phyloP scores from a whole-genome alignment of 2,113 vertebrate species.

The Oryzias woworae region DNA sequence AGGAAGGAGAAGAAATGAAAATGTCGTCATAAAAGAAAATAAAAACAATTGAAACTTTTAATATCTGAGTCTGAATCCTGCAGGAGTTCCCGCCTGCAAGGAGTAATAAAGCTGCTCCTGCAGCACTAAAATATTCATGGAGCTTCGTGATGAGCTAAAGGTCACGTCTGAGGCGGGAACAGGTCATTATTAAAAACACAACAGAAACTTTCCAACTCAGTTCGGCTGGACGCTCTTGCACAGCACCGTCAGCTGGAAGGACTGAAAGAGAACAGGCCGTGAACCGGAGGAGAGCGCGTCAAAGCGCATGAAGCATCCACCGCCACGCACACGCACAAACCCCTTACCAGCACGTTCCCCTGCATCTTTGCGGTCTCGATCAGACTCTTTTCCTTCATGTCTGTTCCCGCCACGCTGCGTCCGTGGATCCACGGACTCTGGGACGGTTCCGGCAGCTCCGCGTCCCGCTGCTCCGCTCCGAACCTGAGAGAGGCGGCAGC shows the following conservation, averaged over 20 bases:
- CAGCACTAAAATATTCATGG: constrained; percentile 72
- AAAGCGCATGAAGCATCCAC: constrained; percentile 8
- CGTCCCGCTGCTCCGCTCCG: constrained; percentile 34
- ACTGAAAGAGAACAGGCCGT: too few species aligned
- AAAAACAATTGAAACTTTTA: constrained; percentile 17
- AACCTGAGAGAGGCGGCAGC: constrained; percentile 29
- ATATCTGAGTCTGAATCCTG: constrained; percentile 32
- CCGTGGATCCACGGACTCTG: constrained; percentile 61
- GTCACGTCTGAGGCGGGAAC: constrained; percentile 46
- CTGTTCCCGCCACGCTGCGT: constrained; percentile 21
- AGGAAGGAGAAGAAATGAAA: too few species aligned
- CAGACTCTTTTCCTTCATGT: constrained; percentile 93
- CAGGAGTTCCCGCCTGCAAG: constrained; percentile 33
- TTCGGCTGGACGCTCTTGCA: too few species aligned
- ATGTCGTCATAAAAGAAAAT: constrained; percentile 16
- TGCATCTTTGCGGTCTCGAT: constrained; percentile 98
- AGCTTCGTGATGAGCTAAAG: constrained; percentile 54
- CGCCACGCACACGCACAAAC: not conserved
- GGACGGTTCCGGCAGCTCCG: constrained; percentile 32
- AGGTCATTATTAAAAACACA: constrained; percentile 29
- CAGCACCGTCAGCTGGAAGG: too few species aligned
- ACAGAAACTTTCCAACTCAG: constrained; percentile 7
- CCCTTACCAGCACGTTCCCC: constrained; percentile 94
- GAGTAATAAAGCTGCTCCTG: constrained; percentile 36
- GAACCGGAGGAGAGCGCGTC: constrained; percentile 12